Evolutionary conservation across 2,888 invertebrate species (phyloP), one percentile per base, ranked within the genome.

Genomic region (Phengaris arion): DNA sequence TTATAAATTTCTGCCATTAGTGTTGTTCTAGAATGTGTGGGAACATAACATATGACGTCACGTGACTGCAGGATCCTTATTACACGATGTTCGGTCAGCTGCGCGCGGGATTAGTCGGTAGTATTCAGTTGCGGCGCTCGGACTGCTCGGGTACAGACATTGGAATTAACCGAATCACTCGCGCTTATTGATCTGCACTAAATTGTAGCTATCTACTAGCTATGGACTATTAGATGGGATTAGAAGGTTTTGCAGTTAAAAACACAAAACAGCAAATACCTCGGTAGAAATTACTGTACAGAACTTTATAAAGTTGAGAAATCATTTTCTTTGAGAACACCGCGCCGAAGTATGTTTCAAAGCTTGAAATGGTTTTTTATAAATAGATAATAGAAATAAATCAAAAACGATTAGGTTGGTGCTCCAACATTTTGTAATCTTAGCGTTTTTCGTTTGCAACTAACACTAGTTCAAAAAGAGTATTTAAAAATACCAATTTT

Each of bases 321-420:
- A 64, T 64, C 64, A 45, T 64, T 64, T 64, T 35, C 64, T 64
- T 64, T 64, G 64, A 35, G 35, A 64, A 35, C 64, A 10, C 13
- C 64, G 64, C 13, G 64, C 64, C 35, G 35, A 35, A 35, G 35
- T 35, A 2, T 35, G 35, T 64, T 64, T 45, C 13, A 13, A 64
- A 64, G 35, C 64, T 64, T 22, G 2, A 22, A 64, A 59, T 59
- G 15, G 9, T 15, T 59, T 22, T 35, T 45, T 6, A 6, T 22
- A 22, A 22, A 0, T 59, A 8, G 59, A 22, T 5, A 22, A 35
- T 35, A 35, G 35, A 35, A 35, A 35, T 35, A 35, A 10, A 59
- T 10, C 2, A 9, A 59, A 59, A 4, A 5, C 9, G 9, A 35
- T 35, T 22, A 59, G 22, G 59, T 59, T 59, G 9, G 57, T 57